phyloP scores from a whole-genome alignment of 2,797 vertebrate genomes.

The Gephyroberyx darwinii region DNA sequence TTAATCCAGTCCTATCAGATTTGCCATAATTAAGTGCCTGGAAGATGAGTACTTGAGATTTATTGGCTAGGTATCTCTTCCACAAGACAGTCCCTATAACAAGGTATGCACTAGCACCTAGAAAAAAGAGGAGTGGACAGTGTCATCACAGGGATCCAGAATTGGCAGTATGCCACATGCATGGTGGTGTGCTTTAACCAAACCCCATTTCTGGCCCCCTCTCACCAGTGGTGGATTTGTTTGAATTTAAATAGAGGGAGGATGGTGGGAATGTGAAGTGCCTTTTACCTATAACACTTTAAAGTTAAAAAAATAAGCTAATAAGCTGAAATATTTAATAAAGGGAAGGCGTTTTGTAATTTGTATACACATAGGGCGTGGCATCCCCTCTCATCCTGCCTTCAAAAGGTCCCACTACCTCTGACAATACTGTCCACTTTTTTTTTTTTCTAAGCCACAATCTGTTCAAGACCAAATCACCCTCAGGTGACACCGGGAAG shows the following conservation, averaged over 20 bases:
- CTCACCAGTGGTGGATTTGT: not conserved
- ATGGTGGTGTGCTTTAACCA: not conserved
- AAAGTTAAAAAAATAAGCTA: not conserved
- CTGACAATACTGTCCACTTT: slow-evolving; percentile 4
- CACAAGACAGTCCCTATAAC: not conserved
- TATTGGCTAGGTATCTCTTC: not conserved
- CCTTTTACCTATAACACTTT: not conserved
- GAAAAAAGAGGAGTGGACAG: not conserved
- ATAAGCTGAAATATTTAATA: no score
- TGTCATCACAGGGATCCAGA: not conserved
- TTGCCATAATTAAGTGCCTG: not conserved
- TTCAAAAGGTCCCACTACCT: slow-evolving; percentile 17
- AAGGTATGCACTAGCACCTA: not conserved
- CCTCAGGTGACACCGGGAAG: slow-evolving; percentile 22
- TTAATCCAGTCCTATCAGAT: not conserved
- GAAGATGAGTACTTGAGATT: slow-evolving; percentile 1
- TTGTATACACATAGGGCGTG: not conserved
- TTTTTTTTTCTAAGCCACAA: no score
- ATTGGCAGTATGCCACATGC: not conserved
- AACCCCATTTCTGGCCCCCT: not conserved
- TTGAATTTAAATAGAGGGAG: not conserved
- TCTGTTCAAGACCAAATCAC: slow-evolving; percentile 39
- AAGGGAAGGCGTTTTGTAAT: not conserved
- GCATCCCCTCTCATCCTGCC: not conserved
- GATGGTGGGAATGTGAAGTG: not conserved